A percentile compares a stretch with the other conserved stretches of the same genome.
phyloP scores from a whole-genome alignment of 1,140 invertebrate genomes.

The Drosophila arizonae region DNA sequence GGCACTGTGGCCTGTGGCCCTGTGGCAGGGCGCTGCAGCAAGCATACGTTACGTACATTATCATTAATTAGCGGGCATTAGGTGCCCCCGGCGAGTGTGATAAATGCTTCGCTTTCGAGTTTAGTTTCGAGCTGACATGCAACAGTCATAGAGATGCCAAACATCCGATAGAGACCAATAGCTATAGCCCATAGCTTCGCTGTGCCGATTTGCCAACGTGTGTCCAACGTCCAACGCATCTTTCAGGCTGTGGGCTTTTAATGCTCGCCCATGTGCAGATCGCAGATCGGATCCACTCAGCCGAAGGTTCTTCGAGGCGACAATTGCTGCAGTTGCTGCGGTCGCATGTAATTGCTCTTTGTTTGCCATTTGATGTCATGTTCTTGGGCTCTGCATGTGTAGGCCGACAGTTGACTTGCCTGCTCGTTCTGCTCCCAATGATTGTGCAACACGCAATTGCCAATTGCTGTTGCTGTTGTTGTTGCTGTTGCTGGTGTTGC shows the following conservation, averaged over 20 bases:
- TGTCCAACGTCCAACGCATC: slow-evolving; percentile 65
- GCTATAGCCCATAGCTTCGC: not conserved
- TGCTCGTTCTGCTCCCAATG: slow-evolving; percentile 50
- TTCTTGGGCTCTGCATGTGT: slow-evolving; percentile 63
- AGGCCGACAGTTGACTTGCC: slow-evolving; percentile 57
- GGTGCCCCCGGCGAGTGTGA: slow-evolving; percentile 49
- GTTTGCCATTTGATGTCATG: slow-evolving; percentile 78
- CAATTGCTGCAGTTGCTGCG: slow-evolving; percentile 20
- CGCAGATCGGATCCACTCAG: slow-evolving; percentile 1
- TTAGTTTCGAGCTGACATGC: slow-evolving; percentile 62
- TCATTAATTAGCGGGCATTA: slow-evolving; percentile 69
- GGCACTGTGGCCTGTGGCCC: not conserved
- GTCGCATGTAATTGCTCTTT: slow-evolving; percentile 74
- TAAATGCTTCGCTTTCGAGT: slow-evolving; percentile 60
- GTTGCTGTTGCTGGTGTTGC: slow-evolving; percentile 8
- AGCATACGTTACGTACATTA: slow-evolving; percentile 63
- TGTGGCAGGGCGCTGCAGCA: not conserved
- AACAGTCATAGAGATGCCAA: slow-evolving; percentile 51
- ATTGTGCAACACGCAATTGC: slow-evolving; percentile 78
- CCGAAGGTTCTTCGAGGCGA: slow-evolving; percentile 1
- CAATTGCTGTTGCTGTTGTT: slow-evolving; percentile 38
- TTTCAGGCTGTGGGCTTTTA: slow-evolving; percentile 59
- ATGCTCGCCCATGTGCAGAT: slow-evolving; percentile 66
- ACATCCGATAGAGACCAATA: not conserved
- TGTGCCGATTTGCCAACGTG: slow-evolving; percentile 3